These are phyloP conservation scores for Diglossa cyanea DNA, from an alignment of 2,797 vertebrate genomes.

Conservation along the genomic window DNA sequence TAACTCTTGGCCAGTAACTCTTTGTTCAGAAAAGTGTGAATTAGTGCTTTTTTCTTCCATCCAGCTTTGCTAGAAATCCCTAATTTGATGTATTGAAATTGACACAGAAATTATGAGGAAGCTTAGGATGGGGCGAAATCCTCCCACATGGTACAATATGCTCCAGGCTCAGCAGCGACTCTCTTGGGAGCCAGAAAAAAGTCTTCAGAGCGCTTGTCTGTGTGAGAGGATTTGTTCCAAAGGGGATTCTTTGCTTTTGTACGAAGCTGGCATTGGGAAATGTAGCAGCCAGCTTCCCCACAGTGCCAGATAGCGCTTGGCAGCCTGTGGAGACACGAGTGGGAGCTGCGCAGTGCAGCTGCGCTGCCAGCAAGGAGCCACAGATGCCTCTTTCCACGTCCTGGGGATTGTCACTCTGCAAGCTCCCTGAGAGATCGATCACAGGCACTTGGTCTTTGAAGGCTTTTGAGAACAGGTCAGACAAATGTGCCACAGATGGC, in stretches of 20 bases:
- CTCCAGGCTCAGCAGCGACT: neutral
- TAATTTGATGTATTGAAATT: neutral
- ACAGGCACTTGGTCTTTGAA: neutral
- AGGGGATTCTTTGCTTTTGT: neutral
- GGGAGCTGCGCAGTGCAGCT: neutral
- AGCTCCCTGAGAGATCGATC: neutral
- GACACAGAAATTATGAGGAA: neutral
- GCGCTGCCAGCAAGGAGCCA: neutral
- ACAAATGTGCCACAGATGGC: constrained; percentile 1
- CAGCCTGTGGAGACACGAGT: neutral
- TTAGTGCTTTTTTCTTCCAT: neutral
- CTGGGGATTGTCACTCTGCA: neutral
- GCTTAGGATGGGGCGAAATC: neutral
- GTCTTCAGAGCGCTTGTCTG: neutral
- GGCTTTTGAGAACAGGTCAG: neutral
- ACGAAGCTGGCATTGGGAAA: accelerated
- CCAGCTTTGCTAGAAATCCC: neutral
- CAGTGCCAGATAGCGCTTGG: neutral
- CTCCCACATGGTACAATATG: constrained; percentile 8
- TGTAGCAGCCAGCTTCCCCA: neutral
- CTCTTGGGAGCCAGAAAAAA: neutral
- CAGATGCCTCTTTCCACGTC: neutral
- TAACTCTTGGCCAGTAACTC: neutral
- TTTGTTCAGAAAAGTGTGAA: neutral
- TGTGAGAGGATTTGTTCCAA: neutral